Evolutionary conservation across 2,797 vertebrate genomes (phyloP).

Genomic region (Enoplosus armatus): DNA sequence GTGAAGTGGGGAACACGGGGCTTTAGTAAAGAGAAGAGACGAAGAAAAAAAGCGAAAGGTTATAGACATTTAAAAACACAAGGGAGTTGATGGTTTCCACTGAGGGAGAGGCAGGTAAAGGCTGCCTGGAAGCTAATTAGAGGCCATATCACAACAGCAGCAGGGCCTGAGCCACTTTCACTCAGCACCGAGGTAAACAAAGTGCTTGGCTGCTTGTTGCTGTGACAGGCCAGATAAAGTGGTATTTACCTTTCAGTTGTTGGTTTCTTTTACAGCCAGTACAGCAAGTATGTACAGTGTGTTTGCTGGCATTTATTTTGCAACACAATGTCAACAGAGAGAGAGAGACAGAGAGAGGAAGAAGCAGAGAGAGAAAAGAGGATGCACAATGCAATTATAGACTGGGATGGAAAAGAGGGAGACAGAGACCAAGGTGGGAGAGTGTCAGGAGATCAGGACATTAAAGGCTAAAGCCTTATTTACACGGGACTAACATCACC

Average conservation of each 20-base stretch:
- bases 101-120: conserved; percentile 73
- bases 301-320: conserved; percentile 54
- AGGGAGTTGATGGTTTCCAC: conserved; percentile 50
- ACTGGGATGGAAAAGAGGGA: conserved; percentile 60
- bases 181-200: conserved; percentile 79
- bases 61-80: conserved; percentile 53
- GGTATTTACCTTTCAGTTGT: conserved; percentile 80
- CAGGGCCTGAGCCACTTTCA: conserved; percentile 74
- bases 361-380: conserved; percentile 23
- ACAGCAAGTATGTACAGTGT: conserved; percentile 43
- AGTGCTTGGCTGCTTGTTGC: conserved; percentile 72
- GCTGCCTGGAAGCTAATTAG: conserved; percentile 79
- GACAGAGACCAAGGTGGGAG: conserved; percentile 39
- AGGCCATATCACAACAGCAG: conserved; percentile 74
- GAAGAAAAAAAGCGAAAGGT: conserved; percentile 29
- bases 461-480: conserved; percentile 41
- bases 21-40: conserved; percentile 35
- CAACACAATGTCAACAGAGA: conserved; percentile 65
- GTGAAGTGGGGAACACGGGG: conserved; percentile 32
- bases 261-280: conserved; percentile 66
- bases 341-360: conserved; percentile 28
- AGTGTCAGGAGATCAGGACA: conserved; percentile 44
- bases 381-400: conserved; percentile 63
- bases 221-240: conserved; percentile 81
- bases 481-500: conserved; percentile 44